phyloP scores from a whole-genome alignment of 2,888 invertebrate species.

The Electrophaes corylata region DNA sequence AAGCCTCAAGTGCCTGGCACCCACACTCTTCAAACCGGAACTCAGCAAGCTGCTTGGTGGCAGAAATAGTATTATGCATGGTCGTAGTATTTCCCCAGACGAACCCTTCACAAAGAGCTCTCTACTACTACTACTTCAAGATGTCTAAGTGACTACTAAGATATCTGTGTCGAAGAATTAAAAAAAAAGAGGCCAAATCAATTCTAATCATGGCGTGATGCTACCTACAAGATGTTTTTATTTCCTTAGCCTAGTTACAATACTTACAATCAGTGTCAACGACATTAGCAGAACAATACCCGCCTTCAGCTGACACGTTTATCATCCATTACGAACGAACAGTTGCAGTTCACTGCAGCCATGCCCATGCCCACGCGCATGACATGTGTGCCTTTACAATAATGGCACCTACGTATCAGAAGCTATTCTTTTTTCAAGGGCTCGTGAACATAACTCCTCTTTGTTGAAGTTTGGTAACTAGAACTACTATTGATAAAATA shows the following conservation, averaged over 20 bases:
- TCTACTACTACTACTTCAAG: too few species aligned
- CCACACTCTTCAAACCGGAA: too few species aligned
- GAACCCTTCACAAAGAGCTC: too few species aligned
- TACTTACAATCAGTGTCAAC: constrained; percentile 20
- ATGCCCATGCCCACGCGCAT: constrained; percentile 49
- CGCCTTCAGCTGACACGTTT: constrained; percentile 19
- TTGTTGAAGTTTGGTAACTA: too few species aligned
- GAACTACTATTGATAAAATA: too few species aligned
- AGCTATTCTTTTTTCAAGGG: neutral
- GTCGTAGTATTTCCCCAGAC: too few species aligned
- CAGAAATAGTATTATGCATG: too few species aligned
- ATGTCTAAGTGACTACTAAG: too few species aligned
- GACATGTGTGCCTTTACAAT: constrained; percentile 22
- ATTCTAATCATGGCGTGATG: neutral
- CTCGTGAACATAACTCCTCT: neutral
- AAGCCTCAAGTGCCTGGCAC: too few species aligned
- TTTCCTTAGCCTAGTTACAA: constrained; percentile 9
- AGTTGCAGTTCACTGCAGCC: constrained; percentile 51
- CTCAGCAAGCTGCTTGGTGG: too few species aligned
- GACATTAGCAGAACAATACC: constrained; percentile 32
- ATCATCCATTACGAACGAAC: constrained; percentile 11
- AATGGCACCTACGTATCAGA: neutral
- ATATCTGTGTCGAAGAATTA: too few species aligned
- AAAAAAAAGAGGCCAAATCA: too few species aligned
- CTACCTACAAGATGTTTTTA: neutral